These are phyloP conservation scores for Syritta pipiens DNA, from an alignment of 2,888 invertebrate genomes.

Conservation along the genomic window DNA sequence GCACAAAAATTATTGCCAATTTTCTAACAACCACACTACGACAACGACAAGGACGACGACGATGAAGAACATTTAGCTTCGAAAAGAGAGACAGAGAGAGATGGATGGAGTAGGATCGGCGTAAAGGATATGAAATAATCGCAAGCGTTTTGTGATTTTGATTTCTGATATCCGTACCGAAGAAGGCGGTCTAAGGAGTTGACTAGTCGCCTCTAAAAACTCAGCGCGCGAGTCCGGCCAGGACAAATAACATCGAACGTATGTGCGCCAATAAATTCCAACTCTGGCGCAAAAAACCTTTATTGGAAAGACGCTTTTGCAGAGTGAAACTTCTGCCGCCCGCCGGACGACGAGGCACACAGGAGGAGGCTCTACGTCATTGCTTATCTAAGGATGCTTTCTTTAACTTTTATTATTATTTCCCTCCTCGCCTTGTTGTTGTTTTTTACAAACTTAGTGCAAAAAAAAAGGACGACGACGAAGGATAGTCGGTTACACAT, in stretches of 20 bases:
- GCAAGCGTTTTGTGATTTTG: conserved; percentile 50
- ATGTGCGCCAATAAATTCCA: conserved; percentile 35
- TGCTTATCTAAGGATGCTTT: conserved; percentile 42
- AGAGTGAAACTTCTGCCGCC: too few species aligned
- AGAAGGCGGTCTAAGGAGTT: conserved; percentile 13
- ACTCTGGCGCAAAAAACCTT: too few species aligned
- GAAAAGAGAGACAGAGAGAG: not conserved
- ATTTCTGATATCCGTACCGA: conserved; percentile 35
- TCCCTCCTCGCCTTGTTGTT: conserved; percentile 12
- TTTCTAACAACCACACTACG: conserved; percentile 35
- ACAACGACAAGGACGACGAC: not conserved
- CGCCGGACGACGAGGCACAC: too few species aligned
- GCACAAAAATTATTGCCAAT: conserved; percentile 51
- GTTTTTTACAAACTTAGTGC: conserved; percentile 39
- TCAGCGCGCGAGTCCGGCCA: too few species aligned
- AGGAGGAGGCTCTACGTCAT: conserved; percentile 20
- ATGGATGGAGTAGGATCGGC: conserved; percentile 28
- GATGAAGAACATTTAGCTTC: not conserved
- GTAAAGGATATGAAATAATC: conserved; percentile 34
- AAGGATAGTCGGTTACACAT: conserved; percentile 26
- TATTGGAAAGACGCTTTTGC: too few species aligned
- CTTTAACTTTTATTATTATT: conserved; percentile 34
- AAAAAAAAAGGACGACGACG: conserved; percentile 8
- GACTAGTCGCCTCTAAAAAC: too few species aligned
- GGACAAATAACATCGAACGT: conserved; percentile 26